Percentiles rank a stretch among this genome's conserved stretches.
These are phyloP conservation scores for Dryoscopus gambensis DNA, from an alignment of 2,113 vertebrate genomes.

Conservation along the genomic window DNA sequence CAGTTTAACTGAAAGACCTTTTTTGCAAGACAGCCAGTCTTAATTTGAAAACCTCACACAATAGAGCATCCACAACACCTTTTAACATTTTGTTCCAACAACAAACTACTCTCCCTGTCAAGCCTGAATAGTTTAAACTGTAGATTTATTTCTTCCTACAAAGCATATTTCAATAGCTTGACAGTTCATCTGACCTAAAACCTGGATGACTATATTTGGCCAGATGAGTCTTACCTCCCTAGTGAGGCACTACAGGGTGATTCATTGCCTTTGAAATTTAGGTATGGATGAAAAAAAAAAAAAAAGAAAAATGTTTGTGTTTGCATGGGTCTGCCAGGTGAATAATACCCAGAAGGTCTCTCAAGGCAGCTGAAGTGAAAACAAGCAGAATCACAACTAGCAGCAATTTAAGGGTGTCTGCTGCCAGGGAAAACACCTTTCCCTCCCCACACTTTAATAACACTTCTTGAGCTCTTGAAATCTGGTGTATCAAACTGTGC, in stretches of 20 bases:
- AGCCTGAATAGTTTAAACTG: not conserved
- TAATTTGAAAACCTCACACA: not conserved
- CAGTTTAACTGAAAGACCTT: not conserved
- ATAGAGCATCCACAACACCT: not conserved
- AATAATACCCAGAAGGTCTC: not conserved
- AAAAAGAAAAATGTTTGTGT: not conserved
- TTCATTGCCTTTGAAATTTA: not conserved
- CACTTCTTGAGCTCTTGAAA: not conserved
- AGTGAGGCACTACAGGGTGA: not conserved
- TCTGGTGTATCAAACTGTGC: too few relatives aligned
- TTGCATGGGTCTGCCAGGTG: not conserved
- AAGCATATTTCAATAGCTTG: conserved; percentile 2
- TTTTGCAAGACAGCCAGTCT: not conserved
- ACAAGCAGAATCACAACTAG: not conserved
- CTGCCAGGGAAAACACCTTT: not conserved
- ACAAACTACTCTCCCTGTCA: conserved; percentile 5
- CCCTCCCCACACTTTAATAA: not conserved
- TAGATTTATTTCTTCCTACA: conserved; percentile 41
- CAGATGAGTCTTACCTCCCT: not conserved
- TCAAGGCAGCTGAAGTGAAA: not conserved
- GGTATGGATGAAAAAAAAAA: not conserved
- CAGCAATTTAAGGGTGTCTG: not conserved
- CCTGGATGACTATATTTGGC: not conserved
- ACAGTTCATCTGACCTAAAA: conserved; percentile 6
- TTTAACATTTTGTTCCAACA: conserved; percentile 5